Conservation (phyloP, 2,888 invertebrate species). For the Ellobium chinense region DNA sequence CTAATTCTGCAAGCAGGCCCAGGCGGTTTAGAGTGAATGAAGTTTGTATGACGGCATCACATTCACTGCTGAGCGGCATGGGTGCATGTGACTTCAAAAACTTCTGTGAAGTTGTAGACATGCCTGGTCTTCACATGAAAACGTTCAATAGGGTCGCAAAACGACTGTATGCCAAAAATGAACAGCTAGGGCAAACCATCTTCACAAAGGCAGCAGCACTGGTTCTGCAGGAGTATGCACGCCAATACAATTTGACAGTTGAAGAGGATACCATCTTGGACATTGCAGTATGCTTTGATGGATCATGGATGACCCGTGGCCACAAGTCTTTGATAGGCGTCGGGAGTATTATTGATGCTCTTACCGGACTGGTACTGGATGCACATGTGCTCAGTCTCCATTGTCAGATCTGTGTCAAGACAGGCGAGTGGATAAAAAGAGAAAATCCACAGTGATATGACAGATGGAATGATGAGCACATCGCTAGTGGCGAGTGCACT, state of each 20-base stretch:
- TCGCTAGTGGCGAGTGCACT: background rate
- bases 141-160: background rate
- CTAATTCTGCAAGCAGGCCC: background rate
- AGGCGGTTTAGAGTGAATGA: background rate
- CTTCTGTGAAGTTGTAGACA: background rate
- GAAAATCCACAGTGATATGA: background rate
- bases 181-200: background rate
- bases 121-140: constrained; percentile 16
- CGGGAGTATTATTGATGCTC: constrained; percentile 10
- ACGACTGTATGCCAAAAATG: background rate
- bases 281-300: constrained; percentile 30
- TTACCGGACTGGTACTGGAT: constrained; percentile 19
- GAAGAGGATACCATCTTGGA: constrained; percentile 6
- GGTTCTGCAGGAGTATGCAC: background rate
- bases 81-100: background rate
- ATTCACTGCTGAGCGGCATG: constrained; percentile 6
- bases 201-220: background rate
- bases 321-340: constrained; percentile 17
- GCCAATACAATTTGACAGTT: background rate
- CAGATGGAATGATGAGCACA: background rate
- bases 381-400: background rate
- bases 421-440: background rate
- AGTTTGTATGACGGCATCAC: background rate
- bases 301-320: constrained; percentile 23
- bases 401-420: constrained; percentile 10